Conservation (phyloP, 2,797 vertebrate species). For the Morelia viridis region DNA sequence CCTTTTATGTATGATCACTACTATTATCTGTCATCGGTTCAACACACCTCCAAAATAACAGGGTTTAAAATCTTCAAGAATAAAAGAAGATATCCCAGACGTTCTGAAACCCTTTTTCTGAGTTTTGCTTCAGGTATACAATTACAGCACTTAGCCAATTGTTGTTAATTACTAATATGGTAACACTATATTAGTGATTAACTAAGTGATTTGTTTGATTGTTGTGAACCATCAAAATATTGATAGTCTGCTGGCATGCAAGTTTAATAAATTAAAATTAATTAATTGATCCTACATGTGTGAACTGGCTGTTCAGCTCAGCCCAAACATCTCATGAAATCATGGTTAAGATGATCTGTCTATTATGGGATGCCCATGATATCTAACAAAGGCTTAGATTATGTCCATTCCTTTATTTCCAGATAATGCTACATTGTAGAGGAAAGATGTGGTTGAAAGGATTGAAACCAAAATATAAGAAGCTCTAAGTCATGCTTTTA, state of each 20-base stretch:
- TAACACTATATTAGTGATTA: too few species aligned
- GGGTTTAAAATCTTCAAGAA: not conserved
- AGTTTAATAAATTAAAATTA: too few species aligned
- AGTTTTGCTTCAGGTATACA: too few species aligned
- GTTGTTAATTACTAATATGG: too few species aligned
- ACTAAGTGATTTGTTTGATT: too few species aligned
- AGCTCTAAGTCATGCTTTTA: not conserved
- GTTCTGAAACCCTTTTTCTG: not conserved
- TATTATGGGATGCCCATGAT: not conserved
- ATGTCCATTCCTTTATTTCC: not conserved
- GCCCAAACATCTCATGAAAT: not conserved
- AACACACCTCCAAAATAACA: not conserved
- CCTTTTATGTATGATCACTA: not conserved
- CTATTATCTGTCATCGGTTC: not conserved
- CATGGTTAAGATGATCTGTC: not conserved
- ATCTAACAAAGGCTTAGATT: not conserved
- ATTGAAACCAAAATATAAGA: not conserved
- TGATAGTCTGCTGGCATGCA: too few species aligned
- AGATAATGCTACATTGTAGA: not conserved
- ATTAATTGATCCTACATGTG: too few species aligned
- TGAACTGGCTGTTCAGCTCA: not conserved
- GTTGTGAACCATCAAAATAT: too few species aligned
- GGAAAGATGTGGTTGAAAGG: not conserved
- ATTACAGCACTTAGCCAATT: too few species aligned
- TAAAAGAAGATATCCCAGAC: not conserved